Evolutionary conservation across 1,140 invertebrate genomes (phyloP), one percentile per base, ranked within the genome.

Genomic region (Drosophila nigromelanica): DNA sequence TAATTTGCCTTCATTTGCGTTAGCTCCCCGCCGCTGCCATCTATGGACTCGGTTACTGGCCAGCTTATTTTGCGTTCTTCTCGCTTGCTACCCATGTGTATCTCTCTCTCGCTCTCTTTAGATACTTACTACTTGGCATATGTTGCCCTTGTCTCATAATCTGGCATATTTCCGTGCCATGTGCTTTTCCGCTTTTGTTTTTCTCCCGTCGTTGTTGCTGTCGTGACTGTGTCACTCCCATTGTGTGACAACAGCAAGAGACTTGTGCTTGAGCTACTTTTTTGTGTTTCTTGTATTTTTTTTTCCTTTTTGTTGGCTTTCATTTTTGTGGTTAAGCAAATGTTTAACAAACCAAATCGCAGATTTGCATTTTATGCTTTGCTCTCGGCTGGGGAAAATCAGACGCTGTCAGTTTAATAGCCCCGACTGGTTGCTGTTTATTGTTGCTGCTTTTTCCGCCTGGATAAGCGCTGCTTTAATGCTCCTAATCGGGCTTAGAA

Each of bases 261-360:
- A 68, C 63, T 73, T 67, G 45, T 15, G 69, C 48, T 60, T 73
- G 47, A 60, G 55, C 63, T 54, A 58, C 55, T 60, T 67, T 67
- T 42, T 48, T 73, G 74, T 51, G 47, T 69, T 81, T 73, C 55
- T 54, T 12, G 7, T 35, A 24, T 47, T 42, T 47, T 33, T 4
- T 40, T 48, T 81, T 71, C 43, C 37, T 52, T 40, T 47, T 54
- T 15, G 55, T 73, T 82, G 48, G 68, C 78, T 73, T 66, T 81
- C 63, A 71, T 71, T 83, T 83, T 87, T 87, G 83, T 87, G 83
- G 83, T 87, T 87, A 87, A 89, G 83, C 80, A 83, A 87, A 87
- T 87, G 83, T 89, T 87, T 72, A 87, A 87, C 83, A 89, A 87
- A 87, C 83, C 83, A 87, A 87, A 87, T 87, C 83, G 68, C 76